Base-by-base conservation (phyloP, 2,888 invertebrate genomes). In the Leucoma salicis region DNA sequence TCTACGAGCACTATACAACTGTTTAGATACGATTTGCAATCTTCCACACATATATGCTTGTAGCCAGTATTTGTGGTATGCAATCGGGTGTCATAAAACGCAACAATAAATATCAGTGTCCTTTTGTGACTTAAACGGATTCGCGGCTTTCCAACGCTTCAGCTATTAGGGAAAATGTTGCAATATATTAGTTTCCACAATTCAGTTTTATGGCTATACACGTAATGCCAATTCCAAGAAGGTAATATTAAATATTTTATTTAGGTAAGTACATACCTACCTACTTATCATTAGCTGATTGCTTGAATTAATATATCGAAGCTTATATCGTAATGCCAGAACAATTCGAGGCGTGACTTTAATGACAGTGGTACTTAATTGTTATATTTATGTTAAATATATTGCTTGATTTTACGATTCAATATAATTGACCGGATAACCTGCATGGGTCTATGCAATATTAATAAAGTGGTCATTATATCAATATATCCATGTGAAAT, bases 11-110 rank as follows among this genome's bases (percentile, higher is more conserved):
- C 70, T 67, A 74, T 78, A 77, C 75, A 79, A 77, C 69, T 69
- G 76, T 79, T 76, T 67, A 77, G 67, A 72, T 70, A 72, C 74
- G 53, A 74, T 78, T 76, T 63, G 78, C 77, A 70, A 78, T 78
- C 74, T 72, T 63, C 63, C 55, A 59, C 59, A 63, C 46, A 52
- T 47, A 53, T 53, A 46, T 53, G 50, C 64, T 53, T 56, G 47
- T 49, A 46, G 45, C 11, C 33, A 43, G 35, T 43, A 44, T 42
- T 51, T 58, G 48, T 35, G 48, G 53, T 43, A 48, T 56, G 53
- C 56, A 56, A 34, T 42, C 46, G 42, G 42, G 35, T 24, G 37
- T 43, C 39, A 13, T 43, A 35, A 39, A 42, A 31, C 21, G 21
- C 21, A 21, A 21, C 21, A 8, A 8, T n/a, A n/a, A n/a, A n/a